These are phyloP conservation scores for Acrocephalus arundinaceus DNA, from an alignment of 2,113 vertebrate species.

Conservation along the genomic window DNA sequence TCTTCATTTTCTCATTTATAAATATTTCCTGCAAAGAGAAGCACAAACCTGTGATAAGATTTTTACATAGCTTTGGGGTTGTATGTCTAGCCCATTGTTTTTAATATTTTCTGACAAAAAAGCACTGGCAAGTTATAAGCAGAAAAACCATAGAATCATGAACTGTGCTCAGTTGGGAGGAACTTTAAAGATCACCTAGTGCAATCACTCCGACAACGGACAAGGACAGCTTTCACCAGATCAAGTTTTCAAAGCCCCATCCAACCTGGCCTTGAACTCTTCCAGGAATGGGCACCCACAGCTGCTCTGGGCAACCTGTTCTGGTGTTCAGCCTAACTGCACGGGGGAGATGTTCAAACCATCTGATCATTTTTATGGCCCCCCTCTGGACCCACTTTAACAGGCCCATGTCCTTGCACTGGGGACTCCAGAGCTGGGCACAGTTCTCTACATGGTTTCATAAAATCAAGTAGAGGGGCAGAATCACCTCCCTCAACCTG, in stretches of 20 bases:
- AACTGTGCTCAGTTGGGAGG: background rate
- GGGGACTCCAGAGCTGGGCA: rapidly evolving
- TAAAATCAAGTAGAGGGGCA: rapidly evolving
- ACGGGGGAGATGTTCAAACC: background rate
- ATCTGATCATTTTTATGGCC: background rate
- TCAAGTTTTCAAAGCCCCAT: background rate
- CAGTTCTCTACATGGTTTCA: background rate
- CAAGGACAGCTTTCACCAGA: background rate
- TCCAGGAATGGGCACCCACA: background rate
- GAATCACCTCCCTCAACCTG: rapidly evolving
- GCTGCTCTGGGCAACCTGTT: background rate
- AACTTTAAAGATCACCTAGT: background rate
- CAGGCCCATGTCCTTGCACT: rapidly evolving
- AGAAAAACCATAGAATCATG: background rate
- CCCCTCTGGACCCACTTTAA: background rate
- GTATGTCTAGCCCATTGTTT: background rate
- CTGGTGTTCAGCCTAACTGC: background rate
- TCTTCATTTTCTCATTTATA: background rate
- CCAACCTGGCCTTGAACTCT: background rate
- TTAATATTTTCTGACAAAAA: background rate
- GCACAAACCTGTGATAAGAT: background rate
- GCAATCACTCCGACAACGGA: background rate
- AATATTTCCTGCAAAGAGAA: background rate
- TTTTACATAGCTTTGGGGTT: background rate
- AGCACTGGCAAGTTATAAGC: rapidly evolving